These are phyloP conservation scores for Megaceryle maxima DNA, from an alignment of 2,113 vertebrate genomes.

Conservation along the genomic window DNA sequence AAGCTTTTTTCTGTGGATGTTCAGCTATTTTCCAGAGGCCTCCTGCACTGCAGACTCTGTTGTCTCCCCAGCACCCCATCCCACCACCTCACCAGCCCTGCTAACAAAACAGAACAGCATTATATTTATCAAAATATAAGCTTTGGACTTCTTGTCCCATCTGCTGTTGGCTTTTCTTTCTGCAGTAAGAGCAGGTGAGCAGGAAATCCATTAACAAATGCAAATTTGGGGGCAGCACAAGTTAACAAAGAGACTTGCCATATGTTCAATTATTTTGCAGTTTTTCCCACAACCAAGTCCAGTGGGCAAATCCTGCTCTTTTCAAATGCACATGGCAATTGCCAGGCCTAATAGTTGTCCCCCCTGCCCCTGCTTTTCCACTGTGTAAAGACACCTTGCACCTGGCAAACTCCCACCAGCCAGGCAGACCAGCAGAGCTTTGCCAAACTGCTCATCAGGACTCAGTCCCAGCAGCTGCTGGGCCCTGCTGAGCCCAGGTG, in stretches of 20 bases:
- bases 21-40: not conserved
- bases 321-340: not conserved
- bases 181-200: not conserved
- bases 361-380: not conserved
- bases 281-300: not conserved
- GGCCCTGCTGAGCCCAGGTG: not conserved
- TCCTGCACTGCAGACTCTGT: not conserved
- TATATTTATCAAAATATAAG: not conserved
- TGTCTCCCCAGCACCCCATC: not conserved
- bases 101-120: not conserved
- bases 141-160: not conserved
- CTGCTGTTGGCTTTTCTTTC: not conserved
- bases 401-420: accelerated
- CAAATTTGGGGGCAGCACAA: not conserved
- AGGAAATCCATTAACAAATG: not conserved
- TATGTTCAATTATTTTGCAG: not conserved
- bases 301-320: not conserved
- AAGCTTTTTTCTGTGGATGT: not conserved
- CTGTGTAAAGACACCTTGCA: not conserved
- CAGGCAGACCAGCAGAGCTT: not conserved
- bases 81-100: not conserved
- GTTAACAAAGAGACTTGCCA: not conserved
- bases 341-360: not conserved
- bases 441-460: accelerated
- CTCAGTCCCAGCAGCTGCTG: not conserved